Evolutionary conservation across 2,888 invertebrate species (phyloP).

Genomic region (Melinaea marsaeus): DNA sequence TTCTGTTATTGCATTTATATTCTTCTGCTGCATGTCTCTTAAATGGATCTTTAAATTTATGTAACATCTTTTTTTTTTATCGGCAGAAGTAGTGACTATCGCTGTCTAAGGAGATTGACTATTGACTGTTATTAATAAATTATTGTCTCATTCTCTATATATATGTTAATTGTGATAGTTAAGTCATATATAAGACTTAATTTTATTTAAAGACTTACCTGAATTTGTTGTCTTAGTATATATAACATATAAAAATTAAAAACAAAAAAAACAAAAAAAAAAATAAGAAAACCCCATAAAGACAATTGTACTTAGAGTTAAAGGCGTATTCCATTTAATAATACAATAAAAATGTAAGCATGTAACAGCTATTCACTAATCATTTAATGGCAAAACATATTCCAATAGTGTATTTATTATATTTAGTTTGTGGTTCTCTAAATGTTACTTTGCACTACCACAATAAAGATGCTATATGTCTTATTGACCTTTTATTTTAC

Average conservation of each 20-base stretch:
- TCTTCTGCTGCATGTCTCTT: background rate
- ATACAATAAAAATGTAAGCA: constrained; percentile 4
- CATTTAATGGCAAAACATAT: constrained; percentile 4
- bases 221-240: constrained; percentile 1
- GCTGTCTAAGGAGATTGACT: background rate
- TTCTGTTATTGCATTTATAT: constrained; percentile 4
- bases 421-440: background rate
- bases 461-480: constrained; percentile 25
- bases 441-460: constrained; percentile 18
- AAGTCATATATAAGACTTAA: constrained; percentile 2
- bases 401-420: constrained; percentile 4
- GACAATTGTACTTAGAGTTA: constrained; percentile 7
- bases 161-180: constrained; percentile 3
- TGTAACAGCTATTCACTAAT: constrained; percentile 2
- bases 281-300: constrained; percentile 1
- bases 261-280: background rate
- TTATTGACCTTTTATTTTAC: constrained; percentile 10
- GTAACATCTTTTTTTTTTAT: background rate
- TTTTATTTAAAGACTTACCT: constrained; percentile 6
- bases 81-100: background rate
- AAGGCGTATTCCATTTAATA: constrained; percentile 3
- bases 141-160: background rate
- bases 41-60: background rate
- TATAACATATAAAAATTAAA: background rate
- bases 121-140: background rate